Evolutionary conservation across 2,888 invertebrate genomes (phyloP).

Genomic region (Lottia gigantea): DNA sequence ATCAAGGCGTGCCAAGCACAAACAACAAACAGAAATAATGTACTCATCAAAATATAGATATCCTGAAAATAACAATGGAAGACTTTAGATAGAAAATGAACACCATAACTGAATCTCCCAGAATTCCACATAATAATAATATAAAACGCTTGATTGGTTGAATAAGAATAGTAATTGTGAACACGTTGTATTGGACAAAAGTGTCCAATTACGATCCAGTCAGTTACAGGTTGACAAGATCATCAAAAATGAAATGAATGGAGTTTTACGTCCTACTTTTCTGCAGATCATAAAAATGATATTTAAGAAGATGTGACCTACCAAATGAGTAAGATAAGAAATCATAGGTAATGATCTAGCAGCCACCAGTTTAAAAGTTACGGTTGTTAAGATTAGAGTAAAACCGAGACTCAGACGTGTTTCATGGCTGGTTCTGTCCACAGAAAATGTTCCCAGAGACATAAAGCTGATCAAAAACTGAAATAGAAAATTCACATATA

Average conservation of each 20-base stretch:
- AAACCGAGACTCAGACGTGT: slow-evolving; percentile 64
- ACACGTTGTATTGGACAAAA: too few species aligned
- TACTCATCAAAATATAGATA: slow-evolving; percentile 61
- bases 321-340: slow-evolving; percentile 65
- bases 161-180: too few species aligned
- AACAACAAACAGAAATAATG: slow-evolving; percentile 60
- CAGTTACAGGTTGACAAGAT: too few species aligned
- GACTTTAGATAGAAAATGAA: too few species aligned
- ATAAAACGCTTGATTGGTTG: too few species aligned
- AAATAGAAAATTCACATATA: slow-evolving; percentile 21
- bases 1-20: slow-evolving; percentile 64
- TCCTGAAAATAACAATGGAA: slow-evolving; percentile 46
- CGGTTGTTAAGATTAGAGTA: slow-evolving; percentile 62
- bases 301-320: slow-evolving; percentile 32
- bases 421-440: slow-evolving; percentile 55
- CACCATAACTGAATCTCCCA: too few species aligned
- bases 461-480: slow-evolving; percentile 62
- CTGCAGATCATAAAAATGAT: too few species aligned
- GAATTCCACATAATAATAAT: too few species aligned
- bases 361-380: slow-evolving; percentile 67
- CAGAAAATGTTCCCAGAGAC: slow-evolving; percentile 64
- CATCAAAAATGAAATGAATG: too few species aligned
- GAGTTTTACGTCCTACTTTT: too few species aligned
- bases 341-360: slow-evolving; percentile 65
- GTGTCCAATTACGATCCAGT: too few species aligned